Evolutionary conservation across 1,140 invertebrate genomes (phyloP).

Genomic region (Apis florea): DNA sequence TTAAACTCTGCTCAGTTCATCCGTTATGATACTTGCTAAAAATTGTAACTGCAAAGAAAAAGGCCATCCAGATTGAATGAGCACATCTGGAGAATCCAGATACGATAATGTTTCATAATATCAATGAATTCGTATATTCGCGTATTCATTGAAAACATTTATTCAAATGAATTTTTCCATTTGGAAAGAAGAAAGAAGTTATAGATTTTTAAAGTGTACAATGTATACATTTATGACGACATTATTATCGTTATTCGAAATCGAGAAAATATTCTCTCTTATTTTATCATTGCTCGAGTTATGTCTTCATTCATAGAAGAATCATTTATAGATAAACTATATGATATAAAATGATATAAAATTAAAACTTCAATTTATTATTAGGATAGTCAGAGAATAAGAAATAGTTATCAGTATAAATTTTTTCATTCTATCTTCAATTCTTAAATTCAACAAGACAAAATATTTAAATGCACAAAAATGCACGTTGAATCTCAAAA

Average conservation of each 20-base stretch:
- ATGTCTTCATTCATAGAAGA: neutral
- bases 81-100: neutral
- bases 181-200: neutral
- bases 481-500: neutral
- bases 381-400: neutral
- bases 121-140: neutral
- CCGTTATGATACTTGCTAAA: slow-evolving; percentile 3
- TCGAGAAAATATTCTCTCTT: neutral
- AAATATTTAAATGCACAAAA: too few species aligned
- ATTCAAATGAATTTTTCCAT: neutral
- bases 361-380: neutral
- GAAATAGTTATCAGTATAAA: neutral
- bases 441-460: slow-evolving; percentile 4
- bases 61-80: slow-evolving; percentile 4
- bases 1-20: neutral
- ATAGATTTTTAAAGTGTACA: neutral
- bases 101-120: neutral
- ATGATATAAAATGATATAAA: neutral
- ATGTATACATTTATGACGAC: too few species aligned
- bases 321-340: neutral
- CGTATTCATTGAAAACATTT: neutral
- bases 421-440: neutral
- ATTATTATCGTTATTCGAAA: neutral
- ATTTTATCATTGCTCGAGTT: neutral
- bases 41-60: neutral